phyloP scores from a whole-genome alignment of 2,113 vertebrate species.

The Xenus cinereus region DNA sequence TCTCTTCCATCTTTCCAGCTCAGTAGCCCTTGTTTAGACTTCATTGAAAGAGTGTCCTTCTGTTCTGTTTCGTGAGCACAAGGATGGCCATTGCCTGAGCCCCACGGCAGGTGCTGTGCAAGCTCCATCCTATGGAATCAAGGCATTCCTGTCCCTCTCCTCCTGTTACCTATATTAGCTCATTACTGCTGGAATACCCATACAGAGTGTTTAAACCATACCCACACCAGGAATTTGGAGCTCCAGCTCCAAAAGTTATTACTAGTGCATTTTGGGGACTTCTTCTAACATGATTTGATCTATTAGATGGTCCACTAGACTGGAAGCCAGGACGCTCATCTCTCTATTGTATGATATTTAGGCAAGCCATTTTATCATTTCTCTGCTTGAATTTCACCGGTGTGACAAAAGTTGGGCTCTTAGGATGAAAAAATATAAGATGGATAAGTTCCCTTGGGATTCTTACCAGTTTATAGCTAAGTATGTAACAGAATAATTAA shows the following conservation, averaged over 20 bases:
- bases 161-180: background rate
- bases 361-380: background rate
- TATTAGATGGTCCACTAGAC: background rate
- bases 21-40: background rate
- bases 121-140: background rate
- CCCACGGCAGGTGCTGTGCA: background rate
- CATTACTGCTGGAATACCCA: background rate
- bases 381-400: background rate
- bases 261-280: background rate
- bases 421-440: background rate
- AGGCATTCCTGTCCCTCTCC: background rate
- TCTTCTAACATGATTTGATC: background rate
- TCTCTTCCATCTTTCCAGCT: background rate
- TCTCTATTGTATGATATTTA: background rate
- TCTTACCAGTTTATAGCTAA: background rate
- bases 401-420: background rate
- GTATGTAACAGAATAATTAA: background rate
- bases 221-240: background rate
- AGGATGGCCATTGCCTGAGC: background rate
- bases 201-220: background rate
- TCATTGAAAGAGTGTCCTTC: background rate
- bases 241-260: background rate
- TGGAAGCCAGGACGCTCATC: background rate
- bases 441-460: background rate
- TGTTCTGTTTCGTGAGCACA: background rate